These are phyloP conservation scores for Xanthia togata DNA, from an alignment of 2,888 invertebrate genomes.

Conservation along the genomic window DNA sequence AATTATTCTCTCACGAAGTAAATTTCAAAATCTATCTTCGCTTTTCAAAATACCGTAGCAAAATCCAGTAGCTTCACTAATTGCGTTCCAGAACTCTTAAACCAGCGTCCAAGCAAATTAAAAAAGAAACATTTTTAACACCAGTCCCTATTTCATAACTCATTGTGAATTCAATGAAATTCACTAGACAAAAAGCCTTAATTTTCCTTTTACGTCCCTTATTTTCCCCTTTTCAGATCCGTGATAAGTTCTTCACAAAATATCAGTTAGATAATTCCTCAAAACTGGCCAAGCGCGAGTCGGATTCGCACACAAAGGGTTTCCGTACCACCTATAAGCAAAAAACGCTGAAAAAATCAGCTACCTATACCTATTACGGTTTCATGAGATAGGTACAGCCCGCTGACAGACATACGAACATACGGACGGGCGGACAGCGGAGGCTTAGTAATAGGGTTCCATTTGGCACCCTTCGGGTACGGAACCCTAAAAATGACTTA, in stretches of 20 bases:
- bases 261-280: slow-evolving; percentile 32
- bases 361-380: no score
- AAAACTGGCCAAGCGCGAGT: not conserved
- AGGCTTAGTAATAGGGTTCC: no score
- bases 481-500: slow-evolving; percentile 22
- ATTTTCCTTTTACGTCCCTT: slow-evolving; percentile 30
- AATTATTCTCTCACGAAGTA: not conserved
- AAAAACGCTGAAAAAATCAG: no score
- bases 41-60: not conserved
- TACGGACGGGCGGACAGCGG: no score
- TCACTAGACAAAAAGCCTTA: slow-evolving; percentile 28
- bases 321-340: no score
- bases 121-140: slow-evolving; percentile 27
- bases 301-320: no score
- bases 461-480: no score
- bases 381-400: no score
- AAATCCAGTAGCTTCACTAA: slow-evolving; percentile 26
- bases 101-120: slow-evolving; percentile 24
- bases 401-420: no score
- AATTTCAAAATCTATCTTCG: not conserved
- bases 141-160: slow-evolving; percentile 41
- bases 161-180: slow-evolving; percentile 52
- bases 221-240: slow-evolving; percentile 20
- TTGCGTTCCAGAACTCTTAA: slow-evolving; percentile 21
- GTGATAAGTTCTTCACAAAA: slow-evolving; percentile 40